These are phyloP conservation scores for Mya arenaria DNA, from an alignment of 1,140 invertebrate species.

Conservation along the genomic window DNA sequence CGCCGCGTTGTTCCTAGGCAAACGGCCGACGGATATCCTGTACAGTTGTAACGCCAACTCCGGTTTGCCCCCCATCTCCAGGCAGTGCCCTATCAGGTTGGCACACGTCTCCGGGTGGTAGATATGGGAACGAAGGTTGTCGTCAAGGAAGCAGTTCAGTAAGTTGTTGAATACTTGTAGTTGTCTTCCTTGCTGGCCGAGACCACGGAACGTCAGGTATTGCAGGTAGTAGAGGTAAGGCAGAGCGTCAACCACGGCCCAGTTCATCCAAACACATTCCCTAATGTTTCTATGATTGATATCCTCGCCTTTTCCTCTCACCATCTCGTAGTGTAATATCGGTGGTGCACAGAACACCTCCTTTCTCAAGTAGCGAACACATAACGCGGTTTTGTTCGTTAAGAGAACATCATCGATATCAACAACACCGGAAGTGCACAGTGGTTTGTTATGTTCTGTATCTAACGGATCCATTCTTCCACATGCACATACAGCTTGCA, in stretches of 20 bases:
- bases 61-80: background rate
- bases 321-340: too few species aligned
- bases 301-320: too few species aligned
- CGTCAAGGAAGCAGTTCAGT: background rate
- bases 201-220: background rate
- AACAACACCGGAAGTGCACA: too few species aligned
- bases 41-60: background rate
- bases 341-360: too few species aligned
- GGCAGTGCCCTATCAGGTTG: background rate
- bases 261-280: slow-evolving; percentile 12
- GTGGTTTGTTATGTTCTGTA: too few species aligned
- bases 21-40: background rate
- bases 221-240: background rate
- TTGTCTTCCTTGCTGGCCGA: background rate
- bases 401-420: too few species aligned
- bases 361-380: too few species aligned
- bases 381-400: too few species aligned
- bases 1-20: background rate
- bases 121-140: background rate
- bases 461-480: too few species aligned
- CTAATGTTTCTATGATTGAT: too few species aligned
- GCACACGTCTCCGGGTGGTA: background rate
- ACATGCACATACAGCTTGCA: too few species aligned
- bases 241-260: background rate
- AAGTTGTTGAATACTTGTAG: background rate